Conservation (phyloP, 2,888 invertebrate genomes). For the Caenorhabditis sulstoni region DNA sequence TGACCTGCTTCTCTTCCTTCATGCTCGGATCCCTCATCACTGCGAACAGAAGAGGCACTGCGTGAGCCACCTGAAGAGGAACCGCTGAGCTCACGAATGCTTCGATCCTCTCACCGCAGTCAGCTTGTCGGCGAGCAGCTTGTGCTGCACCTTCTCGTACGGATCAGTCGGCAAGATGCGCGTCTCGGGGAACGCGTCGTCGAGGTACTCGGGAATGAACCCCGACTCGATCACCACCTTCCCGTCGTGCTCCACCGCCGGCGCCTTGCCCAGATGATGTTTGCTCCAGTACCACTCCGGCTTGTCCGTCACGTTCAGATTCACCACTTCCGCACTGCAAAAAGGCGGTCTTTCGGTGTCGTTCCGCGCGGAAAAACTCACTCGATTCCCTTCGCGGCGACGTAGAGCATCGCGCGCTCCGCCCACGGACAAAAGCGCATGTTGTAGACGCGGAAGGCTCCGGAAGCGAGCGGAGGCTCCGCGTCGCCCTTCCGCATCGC, state of each 20-base stretch:
- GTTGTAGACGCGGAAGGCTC: slow-evolving; percentile 84
- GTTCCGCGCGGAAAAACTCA: slow-evolving; percentile 25
- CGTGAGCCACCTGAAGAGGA: slow-evolving; percentile 60
- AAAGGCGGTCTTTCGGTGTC: slow-evolving; percentile 22
- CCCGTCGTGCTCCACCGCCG: slow-evolving; percentile 85
- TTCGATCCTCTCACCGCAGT: slow-evolving; percentile 54
- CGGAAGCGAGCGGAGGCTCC: slow-evolving; percentile 30
- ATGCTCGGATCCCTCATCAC: slow-evolving; percentile 49
- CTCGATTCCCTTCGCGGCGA: slow-evolving; percentile 82
- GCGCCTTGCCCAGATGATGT: slow-evolving; percentile 85
- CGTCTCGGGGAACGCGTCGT: slow-evolving; percentile 86
- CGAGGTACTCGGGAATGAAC: slow-evolving; percentile 88
- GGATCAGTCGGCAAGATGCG: slow-evolving; percentile 86
- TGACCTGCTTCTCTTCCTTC: slow-evolving; percentile 59
- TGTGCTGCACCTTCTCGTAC: slow-evolving; percentile 86
- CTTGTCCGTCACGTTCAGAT: slow-evolving; percentile 82
- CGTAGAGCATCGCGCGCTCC: slow-evolving; percentile 87
- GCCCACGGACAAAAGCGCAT: slow-evolving; percentile 92
- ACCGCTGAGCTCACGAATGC: too few relatives aligned
- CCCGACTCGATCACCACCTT: slow-evolving; percentile 87
- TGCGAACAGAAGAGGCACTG: slow-evolving; percentile 58
- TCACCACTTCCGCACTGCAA: slow-evolving; percentile 64
- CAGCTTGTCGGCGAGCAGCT: slow-evolving; percentile 86
- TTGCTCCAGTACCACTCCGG: slow-evolving; percentile 88
- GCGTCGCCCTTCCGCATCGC: slow-evolving; percentile 46